Base-by-base conservation (phyloP, 2,113 vertebrate genomes). In the Rhinopithecus roxellana region DNA sequence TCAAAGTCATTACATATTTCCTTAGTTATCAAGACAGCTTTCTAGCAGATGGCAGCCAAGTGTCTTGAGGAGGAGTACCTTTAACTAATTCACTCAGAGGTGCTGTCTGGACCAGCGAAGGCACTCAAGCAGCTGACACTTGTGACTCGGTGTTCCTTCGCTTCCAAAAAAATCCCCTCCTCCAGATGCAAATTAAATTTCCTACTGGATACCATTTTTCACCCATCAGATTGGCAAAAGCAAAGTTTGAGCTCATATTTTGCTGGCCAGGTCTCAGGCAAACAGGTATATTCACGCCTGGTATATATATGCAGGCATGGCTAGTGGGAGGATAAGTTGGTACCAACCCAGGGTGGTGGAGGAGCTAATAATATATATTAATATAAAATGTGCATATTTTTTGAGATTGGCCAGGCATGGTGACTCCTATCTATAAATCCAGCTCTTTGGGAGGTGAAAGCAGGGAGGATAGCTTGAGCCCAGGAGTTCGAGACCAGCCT, bases 81-180 rank as follows among this genome's bases (percentile, higher is more conserved):
- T 70, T 70, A 55, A 55, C 82, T 89, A 45, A 64, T 45, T 52
- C 45, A 81, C 87, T 3, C 3, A 5, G 50, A 64, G 32, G 43
- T 1, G 1, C 40, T 0, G 1, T 40, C 25, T 22, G 10, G 57
- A 27, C 70, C 4, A 30, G 48, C 0, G 0, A 27, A 50, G 48
- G 72, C 16, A 17, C 12, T 9, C 22, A 48, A 1, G 27, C 40
- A 67, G 70, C 6, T 6, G 48, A 22, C 8, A 38, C 14, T 35
- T 40, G 45, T 2, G 80, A 90, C 50, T 18, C 1, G n/a, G 23
- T 12, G 13, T 35, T 69, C 43, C 75, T 92, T 70, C 40, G 40
- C 84, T 79, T 50, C 95, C 82, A 43, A 20, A 55, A 20, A 30
- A 16, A 45, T 48, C 67, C 40, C 70, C 32, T 84, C 75, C 67